Percentiles rank a stretch among this genome's conserved stretches.
Evolutionary conservation across 2,888 invertebrate species (phyloP).

Genomic region (Chymomyza caudatula): DNA sequence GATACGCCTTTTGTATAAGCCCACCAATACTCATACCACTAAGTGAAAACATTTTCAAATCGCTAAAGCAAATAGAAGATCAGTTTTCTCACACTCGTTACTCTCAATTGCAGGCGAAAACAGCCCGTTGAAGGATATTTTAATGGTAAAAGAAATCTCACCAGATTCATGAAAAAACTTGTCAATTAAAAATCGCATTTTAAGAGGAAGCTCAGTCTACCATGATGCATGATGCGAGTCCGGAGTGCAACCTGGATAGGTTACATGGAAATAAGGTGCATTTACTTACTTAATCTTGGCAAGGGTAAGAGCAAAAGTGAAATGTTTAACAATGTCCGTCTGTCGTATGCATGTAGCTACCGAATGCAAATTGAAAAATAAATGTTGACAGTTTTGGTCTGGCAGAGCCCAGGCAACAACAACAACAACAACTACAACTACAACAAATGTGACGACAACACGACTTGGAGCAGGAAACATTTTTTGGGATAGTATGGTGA

Average conservation of each 20-base stretch:
- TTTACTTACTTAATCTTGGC: too few species aligned
- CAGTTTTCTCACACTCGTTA: too few species aligned
- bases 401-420: background rate
- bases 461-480: conserved; percentile 58
- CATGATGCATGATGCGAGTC: background rate
- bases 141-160: too few species aligned
- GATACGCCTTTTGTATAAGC: too few species aligned
- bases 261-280: background rate
- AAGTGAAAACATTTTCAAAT: too few species aligned
- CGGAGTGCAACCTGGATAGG: too few species aligned
- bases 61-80: too few species aligned
- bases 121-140: too few species aligned
- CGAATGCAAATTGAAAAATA: conserved; percentile 58
- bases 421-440: background rate
- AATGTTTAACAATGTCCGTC: background rate
- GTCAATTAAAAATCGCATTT: background rate
- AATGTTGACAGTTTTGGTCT: conserved; percentile 57
- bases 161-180: background rate
- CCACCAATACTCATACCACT: too few species aligned
- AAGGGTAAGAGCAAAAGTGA: background rate
- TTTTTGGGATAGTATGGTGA: conserved; percentile 34
- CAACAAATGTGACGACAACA: background rate
- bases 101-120: too few species aligned
- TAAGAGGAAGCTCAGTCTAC: background rate
- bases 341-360: conserved; percentile 23